Percentiles rank a stretch among this genome's conserved stretches.
Conservation (phyloP, 2,888 invertebrate species). For the Sycophila texana region DNA sequence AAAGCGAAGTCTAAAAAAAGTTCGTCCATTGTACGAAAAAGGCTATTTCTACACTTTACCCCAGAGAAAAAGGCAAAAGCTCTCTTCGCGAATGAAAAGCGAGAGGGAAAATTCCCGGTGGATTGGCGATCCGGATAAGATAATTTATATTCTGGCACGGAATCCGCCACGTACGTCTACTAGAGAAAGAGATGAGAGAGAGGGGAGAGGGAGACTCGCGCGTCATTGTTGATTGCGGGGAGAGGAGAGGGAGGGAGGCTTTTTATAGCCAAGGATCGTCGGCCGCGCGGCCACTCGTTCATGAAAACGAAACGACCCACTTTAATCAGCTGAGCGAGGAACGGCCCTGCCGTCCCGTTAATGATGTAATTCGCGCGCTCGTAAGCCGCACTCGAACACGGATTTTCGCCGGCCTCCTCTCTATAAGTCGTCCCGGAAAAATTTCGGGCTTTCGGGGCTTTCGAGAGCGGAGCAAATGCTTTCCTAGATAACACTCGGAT, state of each 20-base stretch:
- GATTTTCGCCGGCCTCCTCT: not conserved
- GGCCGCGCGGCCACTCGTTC: conserved; percentile 36
- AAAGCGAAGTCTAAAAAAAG: not conserved
- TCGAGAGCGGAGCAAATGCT: too few species aligned
- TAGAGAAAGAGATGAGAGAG: not conserved
- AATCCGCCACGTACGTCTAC: conserved; percentile 3
- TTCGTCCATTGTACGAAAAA: too few species aligned
- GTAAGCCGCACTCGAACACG: not conserved
- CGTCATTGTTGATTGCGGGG: conserved; percentile 32
- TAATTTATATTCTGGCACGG: conserved; percentile 41
- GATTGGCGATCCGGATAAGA: conserved; percentile 24
- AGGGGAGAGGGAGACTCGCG: not conserved
- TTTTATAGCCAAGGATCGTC: conserved; percentile 42
- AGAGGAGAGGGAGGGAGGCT: not conserved
- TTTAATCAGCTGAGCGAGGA: conserved; percentile 52
- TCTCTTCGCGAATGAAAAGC: not conserved
- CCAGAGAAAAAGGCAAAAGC: not conserved
- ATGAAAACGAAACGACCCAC: conserved; percentile 50
- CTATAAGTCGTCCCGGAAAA: not conserved
- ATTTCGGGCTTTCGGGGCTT: not conserved
- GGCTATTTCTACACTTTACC: not conserved
- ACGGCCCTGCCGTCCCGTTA: conserved; percentile 9
- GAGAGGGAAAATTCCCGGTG: conserved; percentile 8
- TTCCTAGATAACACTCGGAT: too few species aligned
- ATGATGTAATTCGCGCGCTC: conserved; percentile 41